A percentile compares a stretch with the other conserved stretches of the same genome.
Evolutionary conservation across 2,888 invertebrate species (phyloP).

Genomic region (Plebejus melissa): DNA sequence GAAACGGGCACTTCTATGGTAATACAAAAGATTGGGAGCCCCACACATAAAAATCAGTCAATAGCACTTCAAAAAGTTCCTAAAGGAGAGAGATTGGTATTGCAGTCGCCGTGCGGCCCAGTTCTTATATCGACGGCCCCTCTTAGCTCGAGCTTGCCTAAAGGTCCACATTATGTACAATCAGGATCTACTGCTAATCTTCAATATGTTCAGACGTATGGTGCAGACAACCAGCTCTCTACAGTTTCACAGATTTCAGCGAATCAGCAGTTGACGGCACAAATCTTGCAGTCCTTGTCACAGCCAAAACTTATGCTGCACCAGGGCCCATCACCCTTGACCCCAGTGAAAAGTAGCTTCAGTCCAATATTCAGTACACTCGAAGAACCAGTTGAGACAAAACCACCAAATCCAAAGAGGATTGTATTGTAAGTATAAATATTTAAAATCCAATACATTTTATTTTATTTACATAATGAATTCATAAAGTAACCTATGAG

Average conservation of each 20-base stretch:
- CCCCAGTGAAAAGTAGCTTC: slow-evolving; percentile 42
- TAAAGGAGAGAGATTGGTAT: slow-evolving; percentile 64
- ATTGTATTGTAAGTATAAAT: slow-evolving; percentile 65
- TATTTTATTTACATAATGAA: slow-evolving; percentile 29
- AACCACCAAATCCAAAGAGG: slow-evolving; percentile 60
- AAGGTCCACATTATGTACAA: slow-evolving; percentile 73
- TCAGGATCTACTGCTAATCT: slow-evolving; percentile 69
- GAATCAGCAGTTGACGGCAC: slow-evolving; percentile 81
- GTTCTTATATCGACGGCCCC: slow-evolving; percentile 68
- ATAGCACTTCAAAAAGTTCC: slow-evolving; percentile 58
- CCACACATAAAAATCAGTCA: slow-evolving; percentile 57
- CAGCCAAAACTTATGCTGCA: slow-evolving; percentile 68
- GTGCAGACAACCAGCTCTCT: slow-evolving; percentile 59
- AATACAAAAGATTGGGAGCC: slow-evolving; percentile 71
- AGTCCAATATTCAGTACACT: slow-evolving; percentile 42
- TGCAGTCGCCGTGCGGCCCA: slow-evolving; percentile 70
- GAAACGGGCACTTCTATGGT: slow-evolving; percentile 65
- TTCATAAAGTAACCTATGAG: not conserved
- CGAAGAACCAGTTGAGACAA: slow-evolving; percentile 54
- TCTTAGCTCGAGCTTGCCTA: slow-evolving; percentile 58
- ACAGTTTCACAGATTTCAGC: slow-evolving; percentile 75
- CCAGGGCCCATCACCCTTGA: slow-evolving; percentile 47
- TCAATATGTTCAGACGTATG: slow-evolving; percentile 68
- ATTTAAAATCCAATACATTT: slow-evolving; percentile 30
- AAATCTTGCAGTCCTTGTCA: slow-evolving; percentile 79